A percentile compares a stretch with the other conserved stretches of the same genome.
phyloP scores from a whole-genome alignment of 2,888 invertebrate genomes.

The Neoitamus cyanurus region DNA sequence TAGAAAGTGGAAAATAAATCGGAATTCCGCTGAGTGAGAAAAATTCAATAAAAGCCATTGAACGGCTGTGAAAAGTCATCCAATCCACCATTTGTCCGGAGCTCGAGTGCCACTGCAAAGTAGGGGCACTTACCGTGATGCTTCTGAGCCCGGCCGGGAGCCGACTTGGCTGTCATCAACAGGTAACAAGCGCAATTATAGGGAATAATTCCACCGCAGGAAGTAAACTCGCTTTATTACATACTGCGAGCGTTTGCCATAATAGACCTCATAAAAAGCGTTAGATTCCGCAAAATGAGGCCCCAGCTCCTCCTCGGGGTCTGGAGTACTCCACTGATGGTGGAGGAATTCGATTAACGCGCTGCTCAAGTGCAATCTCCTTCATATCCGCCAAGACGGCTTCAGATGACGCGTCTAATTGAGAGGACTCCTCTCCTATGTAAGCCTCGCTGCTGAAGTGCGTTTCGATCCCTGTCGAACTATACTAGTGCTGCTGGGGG shows the following conservation, averaged over 20 bases:
- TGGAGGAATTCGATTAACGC: conserved; percentile 38
- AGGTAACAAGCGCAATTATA: conserved; percentile 4
- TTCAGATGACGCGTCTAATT: conserved; percentile 40
- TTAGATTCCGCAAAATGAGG: conserved; percentile 10
- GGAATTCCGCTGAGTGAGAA: not conserved
- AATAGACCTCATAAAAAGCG: not conserved
- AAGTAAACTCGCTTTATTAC: conserved; percentile 14
- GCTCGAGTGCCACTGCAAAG: not conserved
- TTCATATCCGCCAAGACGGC: conserved; percentile 6
- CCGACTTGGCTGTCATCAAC: not conserved
- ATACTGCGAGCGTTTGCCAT: not conserved
- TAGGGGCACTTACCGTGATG: not conserved
- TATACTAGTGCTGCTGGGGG: not conserved
- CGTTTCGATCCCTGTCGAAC: not conserved
- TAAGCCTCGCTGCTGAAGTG: not conserved
- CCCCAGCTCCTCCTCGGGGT: not conserved
- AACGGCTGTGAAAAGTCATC: not conserved
- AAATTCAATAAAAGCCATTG: not conserved
- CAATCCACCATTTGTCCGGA: not conserved
- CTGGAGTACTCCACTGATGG: not conserved
- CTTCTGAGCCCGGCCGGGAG: not conserved
- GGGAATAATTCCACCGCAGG: not conserved
- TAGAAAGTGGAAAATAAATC: not conserved
- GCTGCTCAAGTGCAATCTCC: not conserved
- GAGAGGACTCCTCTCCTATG: not conserved